Evolutionary conservation across 2,797 vertebrate genomes (phyloP).

Genomic region (Mus caroli): DNA sequence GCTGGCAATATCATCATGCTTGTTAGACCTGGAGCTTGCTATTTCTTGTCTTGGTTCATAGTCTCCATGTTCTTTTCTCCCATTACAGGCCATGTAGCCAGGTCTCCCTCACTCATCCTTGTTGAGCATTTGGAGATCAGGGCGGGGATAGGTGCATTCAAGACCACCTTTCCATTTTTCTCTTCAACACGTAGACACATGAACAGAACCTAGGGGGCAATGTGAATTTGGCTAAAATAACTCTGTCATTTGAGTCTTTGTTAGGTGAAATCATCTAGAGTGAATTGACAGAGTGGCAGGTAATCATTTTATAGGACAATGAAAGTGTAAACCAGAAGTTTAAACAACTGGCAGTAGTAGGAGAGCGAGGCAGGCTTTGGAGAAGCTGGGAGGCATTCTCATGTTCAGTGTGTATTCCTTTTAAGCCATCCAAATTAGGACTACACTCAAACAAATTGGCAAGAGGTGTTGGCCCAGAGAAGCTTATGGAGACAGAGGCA

Average conservation of each 20-base stretch:
- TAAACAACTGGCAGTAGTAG: not conserved
- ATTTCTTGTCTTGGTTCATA: not conserved
- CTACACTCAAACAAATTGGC: not conserved
- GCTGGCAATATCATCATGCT: not conserved
- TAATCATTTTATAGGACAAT: conserved; percentile 15
- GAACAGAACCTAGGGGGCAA: not conserved
- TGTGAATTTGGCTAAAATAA: conserved; percentile 25
- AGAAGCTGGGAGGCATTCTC: not conserved
- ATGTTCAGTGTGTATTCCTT: not conserved
- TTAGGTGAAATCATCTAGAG: not conserved
- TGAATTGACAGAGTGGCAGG: not conserved
- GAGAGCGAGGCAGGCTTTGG: not conserved
- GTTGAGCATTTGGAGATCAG: not conserved
- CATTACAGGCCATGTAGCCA: not conserved
- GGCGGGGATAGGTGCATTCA: not conserved
- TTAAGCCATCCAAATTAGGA: not conserved
- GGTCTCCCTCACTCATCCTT: not conserved
- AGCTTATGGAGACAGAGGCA: not conserved
- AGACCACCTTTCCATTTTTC: conserved; percentile 8
- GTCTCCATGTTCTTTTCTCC: not conserved
- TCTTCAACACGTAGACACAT: not conserved
- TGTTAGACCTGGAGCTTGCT: not conserved
- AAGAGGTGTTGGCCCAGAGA: not conserved
- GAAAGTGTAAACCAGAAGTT: not conserved
- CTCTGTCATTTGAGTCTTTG: conserved; percentile 21